phyloP scores from a whole-genome alignment of 2,888 invertebrate genomes.

The Habroteleia sp. region DNA sequence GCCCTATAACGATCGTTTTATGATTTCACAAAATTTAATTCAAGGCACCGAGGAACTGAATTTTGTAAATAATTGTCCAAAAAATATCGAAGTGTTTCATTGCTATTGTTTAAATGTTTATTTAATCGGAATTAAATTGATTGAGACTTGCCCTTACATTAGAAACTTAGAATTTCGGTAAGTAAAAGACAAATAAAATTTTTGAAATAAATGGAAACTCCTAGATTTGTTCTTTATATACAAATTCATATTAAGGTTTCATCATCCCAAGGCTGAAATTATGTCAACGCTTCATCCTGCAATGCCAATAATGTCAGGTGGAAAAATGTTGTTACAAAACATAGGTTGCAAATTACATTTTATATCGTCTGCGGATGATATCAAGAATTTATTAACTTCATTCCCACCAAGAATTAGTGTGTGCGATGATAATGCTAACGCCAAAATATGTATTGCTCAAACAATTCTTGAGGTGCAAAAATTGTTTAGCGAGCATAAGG shows the following conservation, averaged over 20 bases:
- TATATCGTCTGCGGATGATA: slow-evolving; percentile 74
- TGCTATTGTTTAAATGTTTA: slow-evolving; percentile 74
- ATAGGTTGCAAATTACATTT: slow-evolving; percentile 77
- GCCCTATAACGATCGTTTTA: slow-evolving; percentile 6
- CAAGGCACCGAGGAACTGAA: slow-evolving; percentile 2
- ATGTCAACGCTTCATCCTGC: slow-evolving; percentile 71
- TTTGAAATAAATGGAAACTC: no score
- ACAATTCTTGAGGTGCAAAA: slow-evolving; percentile 70
- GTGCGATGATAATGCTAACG: slow-evolving; percentile 67
- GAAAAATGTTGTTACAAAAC: slow-evolving; percentile 72
- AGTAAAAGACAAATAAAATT: no score
- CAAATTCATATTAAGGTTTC: slow-evolving; percentile 70
- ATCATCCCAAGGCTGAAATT: slow-evolving; percentile 77
- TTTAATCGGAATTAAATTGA: slow-evolving; percentile 71
- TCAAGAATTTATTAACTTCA: slow-evolving; percentile 72
- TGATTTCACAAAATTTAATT: slow-evolving; percentile 7
- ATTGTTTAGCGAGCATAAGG: slow-evolving; percentile 72
- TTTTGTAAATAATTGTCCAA: slow-evolving; percentile 51
- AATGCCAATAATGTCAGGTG: slow-evolving; percentile 65
- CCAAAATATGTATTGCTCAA: slow-evolving; percentile 70
- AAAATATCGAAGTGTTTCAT: slow-evolving; percentile 71
- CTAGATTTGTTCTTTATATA: no score
- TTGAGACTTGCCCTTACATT: slow-evolving; percentile 63
- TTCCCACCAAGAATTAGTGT: slow-evolving; percentile 78
- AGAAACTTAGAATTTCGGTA: slow-evolving; percentile 76